Base-by-base conservation (phyloP, 2,888 invertebrate species). In the Plebejus melissa region DNA sequence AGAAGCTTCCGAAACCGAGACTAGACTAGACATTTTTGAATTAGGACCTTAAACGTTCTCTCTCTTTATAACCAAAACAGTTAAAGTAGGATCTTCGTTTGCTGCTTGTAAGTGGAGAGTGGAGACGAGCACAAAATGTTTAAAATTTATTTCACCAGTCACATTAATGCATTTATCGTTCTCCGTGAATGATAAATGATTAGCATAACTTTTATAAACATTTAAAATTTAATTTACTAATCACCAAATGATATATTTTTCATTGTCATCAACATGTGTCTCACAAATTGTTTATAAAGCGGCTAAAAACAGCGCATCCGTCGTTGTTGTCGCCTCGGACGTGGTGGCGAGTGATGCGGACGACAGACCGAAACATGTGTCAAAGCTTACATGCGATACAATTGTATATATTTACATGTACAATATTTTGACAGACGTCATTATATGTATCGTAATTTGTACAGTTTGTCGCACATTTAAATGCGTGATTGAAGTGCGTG, bases 341-440 rank as follows among this genome's bases (percentile, higher is more conserved):
- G 82, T 78, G 76, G 79, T 81, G 90, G 82, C 82, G 90, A 91
- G 76, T 81, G 91, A 90, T 80, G 83, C 82, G 84, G 81, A 81
- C 83, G 85, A 84, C 86, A 84, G 79, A 78, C 76, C 50, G 72
- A 38, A 74, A 75, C 76, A 77, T 77, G 76, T 77, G 77, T 50
- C 22, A 72, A 54, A 72, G 28, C 32, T 65, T 65, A 65, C 36
- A 65, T 65, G 32, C 32, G 65, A 65, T 65, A 65, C 32, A 36
- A 65, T 65, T 65, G 65, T 65, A 65, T 65, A 36, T 65, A 65
- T 65, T 65, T 65, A 65, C 65, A 65, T 65, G 32, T 36, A 65
- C 65, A 65, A 65, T 36, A 65, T 65, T 65, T 65, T 36, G 65
- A 65, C 65, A 65, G 65, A 13, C 65, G 65, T 65, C 32, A 36